Conservation (phyloP, 2,888 invertebrate genomes). For the Cartodere bifasciata region DNA sequence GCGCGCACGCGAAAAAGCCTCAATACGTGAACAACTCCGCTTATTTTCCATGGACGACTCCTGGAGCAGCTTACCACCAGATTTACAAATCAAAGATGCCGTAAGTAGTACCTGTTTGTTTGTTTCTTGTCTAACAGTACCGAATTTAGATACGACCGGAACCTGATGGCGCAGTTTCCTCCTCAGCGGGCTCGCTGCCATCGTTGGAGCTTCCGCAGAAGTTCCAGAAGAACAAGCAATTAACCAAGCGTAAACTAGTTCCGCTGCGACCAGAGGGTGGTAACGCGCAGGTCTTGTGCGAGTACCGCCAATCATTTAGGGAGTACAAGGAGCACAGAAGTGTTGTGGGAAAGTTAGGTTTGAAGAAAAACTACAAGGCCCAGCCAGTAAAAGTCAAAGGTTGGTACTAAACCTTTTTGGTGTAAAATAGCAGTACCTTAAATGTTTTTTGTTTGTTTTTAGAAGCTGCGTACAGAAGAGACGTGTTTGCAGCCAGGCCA, state of each 20-base stretch:
- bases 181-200: conserved; percentile 36
- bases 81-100: conserved; percentile 28
- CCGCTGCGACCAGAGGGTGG: conserved; percentile 27
- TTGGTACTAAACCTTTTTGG: too few species aligned
- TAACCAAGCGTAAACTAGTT: conserved; percentile 16
- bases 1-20: conserved; percentile 61
- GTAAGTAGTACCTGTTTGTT: conserved; percentile 13
- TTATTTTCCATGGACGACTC: conserved; percentile 52
- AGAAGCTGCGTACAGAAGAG: too few species aligned
- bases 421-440: too few species aligned
- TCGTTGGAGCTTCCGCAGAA: conserved; percentile 14
- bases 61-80: conserved; percentile 44
- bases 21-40: conserved; percentile 60
- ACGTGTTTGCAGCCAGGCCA: too few species aligned
- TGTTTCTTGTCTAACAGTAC: neutral
- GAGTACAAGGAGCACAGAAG: conserved; percentile 41
- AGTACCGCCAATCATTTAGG: conserved; percentile 40
- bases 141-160: conserved; percentile 44
- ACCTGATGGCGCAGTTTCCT: conserved; percentile 60
- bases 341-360: too few species aligned
- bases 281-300: conserved; percentile 43
- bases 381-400: too few species aligned
- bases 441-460: too few species aligned
- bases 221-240: conserved; percentile 12
- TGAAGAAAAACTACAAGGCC: too few species aligned